Conservation (phyloP, 2,797 vertebrate species). For the Diglossa cyanea region DNA sequence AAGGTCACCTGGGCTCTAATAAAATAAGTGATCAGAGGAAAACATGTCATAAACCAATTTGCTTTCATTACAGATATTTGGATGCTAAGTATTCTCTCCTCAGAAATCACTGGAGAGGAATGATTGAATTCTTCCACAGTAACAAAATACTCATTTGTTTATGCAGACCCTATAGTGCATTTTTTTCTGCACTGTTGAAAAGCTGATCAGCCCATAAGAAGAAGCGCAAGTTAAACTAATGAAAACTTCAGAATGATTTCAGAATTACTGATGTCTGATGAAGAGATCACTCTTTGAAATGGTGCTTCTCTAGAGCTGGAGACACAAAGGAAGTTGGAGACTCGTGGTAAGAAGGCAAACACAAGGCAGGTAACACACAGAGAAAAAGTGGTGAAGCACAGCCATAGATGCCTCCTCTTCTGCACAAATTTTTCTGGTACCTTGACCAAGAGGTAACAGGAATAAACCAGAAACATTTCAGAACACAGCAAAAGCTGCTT, state of each 20-base stretch:
- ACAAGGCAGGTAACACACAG: neutral
- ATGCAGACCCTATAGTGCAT: neutral
- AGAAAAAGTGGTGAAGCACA: neutral
- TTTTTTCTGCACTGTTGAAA: neutral
- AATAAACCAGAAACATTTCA: neutral
- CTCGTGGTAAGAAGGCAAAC: neutral
- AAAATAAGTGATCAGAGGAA: neutral
- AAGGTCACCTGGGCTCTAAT: neutral
- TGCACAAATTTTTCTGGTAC: neutral
- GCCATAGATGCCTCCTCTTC: neutral
- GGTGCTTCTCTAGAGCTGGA: neutral
- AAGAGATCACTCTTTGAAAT: neutral
- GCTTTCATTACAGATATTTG: neutral
- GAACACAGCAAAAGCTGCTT: neutral
- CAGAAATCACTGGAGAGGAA: neutral
- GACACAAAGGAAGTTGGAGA: neutral
- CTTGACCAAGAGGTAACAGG: neutral
- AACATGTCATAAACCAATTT: neutral
- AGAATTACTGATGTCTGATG: neutral
- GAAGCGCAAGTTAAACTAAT: neutral
- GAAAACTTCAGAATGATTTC: neutral
- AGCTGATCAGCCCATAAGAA: neutral
- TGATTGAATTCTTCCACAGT: neutral
- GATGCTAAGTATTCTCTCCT: neutral
- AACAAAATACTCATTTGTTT: neutral